Evolutionary conservation across 2,113 vertebrate species (phyloP).

Genomic region (Nycticebus coucang): DNA sequence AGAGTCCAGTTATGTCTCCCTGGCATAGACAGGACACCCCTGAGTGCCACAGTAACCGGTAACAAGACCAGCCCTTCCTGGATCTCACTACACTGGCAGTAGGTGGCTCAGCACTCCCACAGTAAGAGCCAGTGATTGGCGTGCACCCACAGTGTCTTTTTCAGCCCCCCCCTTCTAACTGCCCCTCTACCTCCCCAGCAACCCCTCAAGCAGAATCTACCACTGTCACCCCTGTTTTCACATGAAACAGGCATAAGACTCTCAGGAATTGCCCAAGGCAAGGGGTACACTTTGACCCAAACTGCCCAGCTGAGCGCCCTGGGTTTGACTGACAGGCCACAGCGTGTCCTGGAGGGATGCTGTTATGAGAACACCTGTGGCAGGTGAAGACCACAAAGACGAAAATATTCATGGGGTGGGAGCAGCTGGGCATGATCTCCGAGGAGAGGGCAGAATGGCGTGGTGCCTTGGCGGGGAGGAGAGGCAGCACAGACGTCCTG

Average conservation of each 20-base stretch:
- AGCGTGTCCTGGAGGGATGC: background rate
- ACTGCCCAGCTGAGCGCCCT: background rate
- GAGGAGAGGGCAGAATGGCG: background rate
- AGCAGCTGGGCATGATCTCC: too few species aligned
- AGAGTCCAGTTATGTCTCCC: too few species aligned
- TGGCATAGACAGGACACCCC: accelerated
- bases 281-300: background rate
- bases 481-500: background rate
- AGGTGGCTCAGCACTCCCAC: too few species aligned
- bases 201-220: background rate
- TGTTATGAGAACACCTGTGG: accelerated
- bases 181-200: background rate
- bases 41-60: too few species aligned
- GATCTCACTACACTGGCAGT: background rate
- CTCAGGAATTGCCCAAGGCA: background rate
- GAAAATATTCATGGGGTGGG: accelerated
- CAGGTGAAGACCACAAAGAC: too few species aligned
- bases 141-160: too few species aligned
- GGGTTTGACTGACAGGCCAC: accelerated
- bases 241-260: background rate
- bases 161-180: background rate
- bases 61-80: too few species aligned
- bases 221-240: background rate
- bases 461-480: background rate
- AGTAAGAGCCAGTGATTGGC: accelerated